Percentiles rank a stretch among this genome's conserved stretches.
Conservation (phyloP, 2,888 invertebrate species). For the Amitus sp. region DNA sequence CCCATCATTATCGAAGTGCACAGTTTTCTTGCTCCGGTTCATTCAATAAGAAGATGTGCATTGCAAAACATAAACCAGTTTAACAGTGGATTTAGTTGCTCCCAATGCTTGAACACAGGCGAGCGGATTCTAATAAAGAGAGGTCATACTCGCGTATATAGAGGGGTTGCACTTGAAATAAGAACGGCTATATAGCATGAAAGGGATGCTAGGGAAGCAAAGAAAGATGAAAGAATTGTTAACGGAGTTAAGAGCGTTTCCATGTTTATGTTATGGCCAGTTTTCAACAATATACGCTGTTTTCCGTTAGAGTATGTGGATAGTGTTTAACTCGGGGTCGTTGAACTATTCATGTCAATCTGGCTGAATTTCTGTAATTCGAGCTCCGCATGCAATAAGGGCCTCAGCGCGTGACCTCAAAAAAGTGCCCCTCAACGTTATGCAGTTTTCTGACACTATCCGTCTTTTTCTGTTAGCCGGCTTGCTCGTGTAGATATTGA, state of each 20-base stretch:
- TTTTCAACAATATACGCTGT: constrained; percentile 24
- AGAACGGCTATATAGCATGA: constrained; percentile 7
- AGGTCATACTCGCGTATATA: constrained; percentile 5
- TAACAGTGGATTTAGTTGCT: constrained; percentile 24
- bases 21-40: constrained; percentile 18
- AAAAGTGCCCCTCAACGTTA: too few relatives aligned
- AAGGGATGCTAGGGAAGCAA: constrained; percentile 4
- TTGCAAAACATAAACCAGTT: constrained; percentile 25
- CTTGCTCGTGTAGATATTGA: too few relatives aligned
- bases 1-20: constrained; percentile 21
- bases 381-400: too few relatives aligned
- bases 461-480: too few relatives aligned
- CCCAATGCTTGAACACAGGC: constrained; percentile 20
- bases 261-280: constrained; percentile 9
- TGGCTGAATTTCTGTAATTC: too few relatives aligned
- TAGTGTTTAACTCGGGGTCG: constrained; percentile 23
- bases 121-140: neutral
- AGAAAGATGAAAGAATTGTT: neutral
- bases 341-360: constrained; percentile 15
- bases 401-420: too few relatives aligned
- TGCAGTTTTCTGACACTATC: too few relatives aligned
- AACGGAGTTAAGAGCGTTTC: constrained; percentile 29
- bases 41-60: constrained; percentile 21
- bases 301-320: constrained; percentile 37
- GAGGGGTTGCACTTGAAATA: neutral